A percentile compares a stretch with the other conserved stretches of the same genome.
Conservation (phyloP, 1,140 invertebrate genomes). For the Agraylea sexmaculata region DNA sequence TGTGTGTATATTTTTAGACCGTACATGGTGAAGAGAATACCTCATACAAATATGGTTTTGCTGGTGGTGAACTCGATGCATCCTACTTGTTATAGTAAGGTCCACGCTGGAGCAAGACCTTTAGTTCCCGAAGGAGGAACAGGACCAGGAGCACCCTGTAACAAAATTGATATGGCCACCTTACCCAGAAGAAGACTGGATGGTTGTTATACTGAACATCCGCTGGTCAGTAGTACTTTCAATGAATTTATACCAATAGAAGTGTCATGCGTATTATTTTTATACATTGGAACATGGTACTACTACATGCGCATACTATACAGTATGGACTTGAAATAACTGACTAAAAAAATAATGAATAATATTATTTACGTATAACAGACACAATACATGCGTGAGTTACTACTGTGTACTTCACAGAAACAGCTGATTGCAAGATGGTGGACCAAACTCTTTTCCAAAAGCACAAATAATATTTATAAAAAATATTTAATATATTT, state of each 20-base stretch:
- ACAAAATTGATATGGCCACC: conserved; percentile 59
- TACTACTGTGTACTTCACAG: too few relatives aligned
- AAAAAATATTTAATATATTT: conserved; percentile 10
- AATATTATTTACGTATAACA: too few relatives aligned
- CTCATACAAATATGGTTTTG: conserved; percentile 67
- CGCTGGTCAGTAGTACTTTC: conserved; percentile 38
- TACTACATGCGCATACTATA: too few relatives aligned
- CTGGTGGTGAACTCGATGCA: conserved; percentile 52
- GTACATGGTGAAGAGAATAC: conserved; percentile 57
- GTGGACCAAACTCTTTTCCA: too few relatives aligned
- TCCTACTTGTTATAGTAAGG: conserved; percentile 29
- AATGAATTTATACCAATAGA: background rate
- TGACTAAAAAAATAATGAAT: too few relatives aligned
- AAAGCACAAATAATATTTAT: background rate
- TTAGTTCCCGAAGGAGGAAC: conserved; percentile 29
- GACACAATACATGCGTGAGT: too few relatives aligned
- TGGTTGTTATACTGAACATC: conserved; percentile 63
- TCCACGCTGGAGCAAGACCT: conserved; percentile 27
- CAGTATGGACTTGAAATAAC: too few relatives aligned
- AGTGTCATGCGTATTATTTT: too few relatives aligned
- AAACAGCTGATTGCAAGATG: too few relatives aligned
- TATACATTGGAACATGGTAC: too few relatives aligned
- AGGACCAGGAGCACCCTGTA: conserved; percentile 48
- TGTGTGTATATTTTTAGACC: conserved; percentile 45
- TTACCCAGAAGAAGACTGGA: conserved; percentile 52